These are phyloP conservation scores for Lepidurus packardi DNA, from an alignment of 1,140 invertebrate genomes.

Conservation along the genomic window DNA sequence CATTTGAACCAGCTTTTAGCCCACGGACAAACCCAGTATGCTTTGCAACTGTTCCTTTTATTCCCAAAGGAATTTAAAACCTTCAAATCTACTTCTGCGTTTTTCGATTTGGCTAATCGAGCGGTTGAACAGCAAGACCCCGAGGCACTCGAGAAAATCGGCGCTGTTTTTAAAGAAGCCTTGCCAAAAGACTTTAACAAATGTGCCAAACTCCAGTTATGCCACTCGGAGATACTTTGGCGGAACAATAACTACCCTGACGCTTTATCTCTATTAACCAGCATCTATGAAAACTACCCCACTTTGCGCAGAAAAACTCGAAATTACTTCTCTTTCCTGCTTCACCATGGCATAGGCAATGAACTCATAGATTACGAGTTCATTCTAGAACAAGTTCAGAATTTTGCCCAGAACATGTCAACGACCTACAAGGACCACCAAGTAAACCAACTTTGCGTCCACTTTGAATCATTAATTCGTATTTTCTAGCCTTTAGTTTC, in stretches of 20 bases:
- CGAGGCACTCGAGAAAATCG: background rate
- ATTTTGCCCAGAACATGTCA: background rate
- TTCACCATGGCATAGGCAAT: background rate
- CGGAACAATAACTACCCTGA: background rate
- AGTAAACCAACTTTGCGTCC: background rate
- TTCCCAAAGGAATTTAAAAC: background rate
- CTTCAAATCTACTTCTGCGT: background rate
- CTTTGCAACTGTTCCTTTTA: background rate
- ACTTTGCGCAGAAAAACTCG: background rate
- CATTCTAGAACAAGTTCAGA: background rate
- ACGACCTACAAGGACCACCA: background rate
- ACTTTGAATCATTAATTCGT: background rate
- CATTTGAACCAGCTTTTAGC: background rate
- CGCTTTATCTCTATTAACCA: background rate
- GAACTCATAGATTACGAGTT: background rate
- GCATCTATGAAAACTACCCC: background rate
- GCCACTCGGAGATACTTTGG: background rate
- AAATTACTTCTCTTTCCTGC: background rate
- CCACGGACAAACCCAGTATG: background rate
- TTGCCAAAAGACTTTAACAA: background rate
- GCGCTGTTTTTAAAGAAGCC: background rate
- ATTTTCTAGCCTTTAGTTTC: slow-evolving; percentile 12
- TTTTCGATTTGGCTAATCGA: background rate
- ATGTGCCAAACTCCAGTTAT: background rate
- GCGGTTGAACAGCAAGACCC: background rate